Evolutionary conservation across 2,113 vertebrate species (phyloP).

Genomic region (Erythrolamprus reginae): DNA sequence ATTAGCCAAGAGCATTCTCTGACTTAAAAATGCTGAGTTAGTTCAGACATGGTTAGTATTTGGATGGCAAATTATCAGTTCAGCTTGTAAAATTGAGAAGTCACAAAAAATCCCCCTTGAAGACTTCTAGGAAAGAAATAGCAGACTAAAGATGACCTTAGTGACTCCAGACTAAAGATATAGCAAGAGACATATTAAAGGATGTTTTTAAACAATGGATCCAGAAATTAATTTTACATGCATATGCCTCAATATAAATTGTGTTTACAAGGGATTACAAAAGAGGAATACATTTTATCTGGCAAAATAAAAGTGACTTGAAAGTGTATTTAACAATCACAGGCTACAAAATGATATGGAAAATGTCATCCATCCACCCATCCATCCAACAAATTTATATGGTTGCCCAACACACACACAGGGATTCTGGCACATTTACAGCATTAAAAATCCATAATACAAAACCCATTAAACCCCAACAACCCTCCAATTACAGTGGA

Average conservation of each 20-base stretch:
- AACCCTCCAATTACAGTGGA: background rate
- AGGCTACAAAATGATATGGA: background rate
- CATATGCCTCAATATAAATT: background rate
- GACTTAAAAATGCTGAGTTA: background rate
- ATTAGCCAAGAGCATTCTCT: background rate
- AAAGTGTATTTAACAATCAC: background rate
- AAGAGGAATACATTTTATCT: background rate
- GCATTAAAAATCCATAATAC: background rate
- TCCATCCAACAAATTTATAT: background rate
- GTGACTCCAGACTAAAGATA: background rate
- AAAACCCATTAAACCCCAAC: background rate
- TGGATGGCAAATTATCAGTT: background rate
- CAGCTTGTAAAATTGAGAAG: background rate
- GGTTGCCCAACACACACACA: background rate
- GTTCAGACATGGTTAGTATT: background rate
- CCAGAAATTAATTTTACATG: background rate
- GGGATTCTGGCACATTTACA: background rate
- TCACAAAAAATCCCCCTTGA: background rate
- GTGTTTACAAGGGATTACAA: background rate
- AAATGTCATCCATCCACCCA: background rate
- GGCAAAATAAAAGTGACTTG: background rate
- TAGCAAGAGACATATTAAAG: background rate
- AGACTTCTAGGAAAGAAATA: background rate
- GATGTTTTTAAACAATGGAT: background rate
- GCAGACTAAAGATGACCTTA: background rate